A percentile compares a stretch with the other conserved stretches of the same genome.
Conservation (phyloP, 2,797 vertebrate genomes). For the Acanthurus leucopareius region DNA sequence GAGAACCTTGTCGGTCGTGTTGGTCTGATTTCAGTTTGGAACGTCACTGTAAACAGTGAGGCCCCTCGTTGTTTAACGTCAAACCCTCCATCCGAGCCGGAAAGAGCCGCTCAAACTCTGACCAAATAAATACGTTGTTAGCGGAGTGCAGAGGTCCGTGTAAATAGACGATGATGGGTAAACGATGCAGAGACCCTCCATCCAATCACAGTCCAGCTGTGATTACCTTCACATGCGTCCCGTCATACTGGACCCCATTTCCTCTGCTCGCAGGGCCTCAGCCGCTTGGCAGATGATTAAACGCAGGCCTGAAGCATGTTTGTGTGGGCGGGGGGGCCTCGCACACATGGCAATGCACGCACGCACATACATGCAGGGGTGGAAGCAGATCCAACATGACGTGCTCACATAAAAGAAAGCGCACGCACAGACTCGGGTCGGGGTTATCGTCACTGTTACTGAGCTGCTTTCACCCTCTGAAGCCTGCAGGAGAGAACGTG, state of each 20-base stretch:
- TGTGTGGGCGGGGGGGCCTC: not conserved
- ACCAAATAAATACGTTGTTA: conserved; percentile 17
- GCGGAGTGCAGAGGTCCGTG: not conserved
- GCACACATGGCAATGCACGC: not conserved
- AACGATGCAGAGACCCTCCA: conserved; percentile 6
- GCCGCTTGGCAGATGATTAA: conserved; percentile 42
- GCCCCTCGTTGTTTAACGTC: conserved; percentile 28
- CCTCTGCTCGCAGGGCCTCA: conserved; percentile 6
- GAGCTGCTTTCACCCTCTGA: not conserved
- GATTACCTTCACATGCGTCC: conserved; percentile 64
- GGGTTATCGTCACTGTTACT: not conserved
- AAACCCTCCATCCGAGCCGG: conserved; percentile 9
- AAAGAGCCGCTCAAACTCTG: not conserved
- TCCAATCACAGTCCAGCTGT: conserved; percentile 31
- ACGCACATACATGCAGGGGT: not conserved
- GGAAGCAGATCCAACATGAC: not conserved
- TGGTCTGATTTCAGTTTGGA: conserved; percentile 6
- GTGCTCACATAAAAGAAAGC: not conserved
- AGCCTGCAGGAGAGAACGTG: not conserved
- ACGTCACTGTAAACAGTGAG: conserved; percentile 17
- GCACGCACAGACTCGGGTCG: not conserved
- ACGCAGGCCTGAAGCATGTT: conserved; percentile 32
- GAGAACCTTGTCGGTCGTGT: not conserved
- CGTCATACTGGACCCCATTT: conserved; percentile 19
- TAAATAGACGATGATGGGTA: conserved; percentile 30